Percentiles rank a stretch among this genome's conserved stretches.
Conservation (phyloP, 2,113 vertebrate genomes). For the Butorides virescens region DNA sequence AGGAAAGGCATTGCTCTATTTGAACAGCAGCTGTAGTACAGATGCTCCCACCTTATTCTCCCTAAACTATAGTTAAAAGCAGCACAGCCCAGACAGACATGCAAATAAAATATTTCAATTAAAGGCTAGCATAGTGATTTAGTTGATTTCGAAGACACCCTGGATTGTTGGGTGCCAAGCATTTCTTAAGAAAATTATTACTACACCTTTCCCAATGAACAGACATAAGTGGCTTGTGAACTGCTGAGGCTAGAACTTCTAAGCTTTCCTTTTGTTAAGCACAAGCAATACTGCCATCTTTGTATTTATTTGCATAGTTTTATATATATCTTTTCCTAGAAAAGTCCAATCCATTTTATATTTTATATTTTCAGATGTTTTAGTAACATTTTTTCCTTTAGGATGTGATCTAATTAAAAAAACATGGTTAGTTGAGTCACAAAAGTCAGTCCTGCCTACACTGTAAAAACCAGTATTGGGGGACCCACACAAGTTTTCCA, state of each 20-base stretch:
- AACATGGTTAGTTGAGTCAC: slow-evolving; percentile 50
- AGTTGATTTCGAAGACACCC: background rate
- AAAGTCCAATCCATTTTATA: slow-evolving; percentile 8
- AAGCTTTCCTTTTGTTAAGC: background rate
- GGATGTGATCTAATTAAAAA: slow-evolving; percentile 62
- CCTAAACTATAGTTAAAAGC: slow-evolving; percentile 20
- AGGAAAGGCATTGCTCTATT: slow-evolving; percentile 9
- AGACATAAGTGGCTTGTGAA: background rate
- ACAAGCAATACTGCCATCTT: background rate
- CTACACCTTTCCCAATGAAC: background rate
- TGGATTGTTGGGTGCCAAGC: background rate
- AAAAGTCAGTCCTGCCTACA: background rate
- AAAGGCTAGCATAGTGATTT: background rate
- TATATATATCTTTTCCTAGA: background rate
- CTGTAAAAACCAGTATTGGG: background rate
- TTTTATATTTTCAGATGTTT: slow-evolving; percentile 41
- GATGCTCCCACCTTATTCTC: slow-evolving; percentile 38
- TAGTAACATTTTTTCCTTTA: slow-evolving; percentile 44
- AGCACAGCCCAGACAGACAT: background rate
- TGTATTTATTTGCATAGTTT: background rate
- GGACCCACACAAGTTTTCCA: background rate
- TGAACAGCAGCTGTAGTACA: slow-evolving; percentile 51
- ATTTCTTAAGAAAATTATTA: slow-evolving; percentile 25
- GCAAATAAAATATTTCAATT: background rate
- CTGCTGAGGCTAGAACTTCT: background rate